Conservation (phyloP, 2,888 invertebrate species). For the Rhagonycha fulva region DNA sequence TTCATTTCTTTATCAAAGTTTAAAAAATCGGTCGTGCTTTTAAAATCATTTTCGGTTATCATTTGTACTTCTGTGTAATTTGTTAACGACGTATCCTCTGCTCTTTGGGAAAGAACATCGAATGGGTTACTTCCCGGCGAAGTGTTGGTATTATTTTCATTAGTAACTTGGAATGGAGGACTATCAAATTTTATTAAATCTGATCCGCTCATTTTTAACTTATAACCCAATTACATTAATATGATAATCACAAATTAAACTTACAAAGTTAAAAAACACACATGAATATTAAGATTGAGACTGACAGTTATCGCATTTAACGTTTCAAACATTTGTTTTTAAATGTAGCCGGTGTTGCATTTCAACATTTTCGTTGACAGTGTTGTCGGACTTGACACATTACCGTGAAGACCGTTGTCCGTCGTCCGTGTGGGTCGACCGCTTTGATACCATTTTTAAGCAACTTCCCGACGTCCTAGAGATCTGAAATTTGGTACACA, state of each 20-base stretch:
- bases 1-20: not conserved
- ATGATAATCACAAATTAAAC: not conserved
- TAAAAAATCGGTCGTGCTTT: not conserved
- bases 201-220: not conserved
- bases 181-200: constrained; percentile 5
- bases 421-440: too few species aligned
- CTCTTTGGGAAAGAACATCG: constrained; percentile 3
- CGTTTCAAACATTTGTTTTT: not conserved
- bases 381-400: too few species aligned
- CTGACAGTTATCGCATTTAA: not conserved
- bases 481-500: too few species aligned
- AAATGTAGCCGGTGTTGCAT: not conserved
- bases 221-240: not conserved
- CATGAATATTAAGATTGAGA: not conserved
- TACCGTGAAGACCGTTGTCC: too few species aligned
- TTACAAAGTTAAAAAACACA: not conserved
- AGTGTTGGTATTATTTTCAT: not conserved
- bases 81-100: not conserved
- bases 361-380: not conserved
- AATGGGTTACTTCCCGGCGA: constrained; percentile 12
- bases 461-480: too few species aligned
- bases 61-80: not conserved
- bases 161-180: not conserved
- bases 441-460: too few species aligned
- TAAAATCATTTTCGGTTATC: not conserved